Evolutionary conservation across 2,888 invertebrate species (phyloP), one percentile per base, ranked within the genome.

Genomic region (Hylaea fasciaria): DNA sequence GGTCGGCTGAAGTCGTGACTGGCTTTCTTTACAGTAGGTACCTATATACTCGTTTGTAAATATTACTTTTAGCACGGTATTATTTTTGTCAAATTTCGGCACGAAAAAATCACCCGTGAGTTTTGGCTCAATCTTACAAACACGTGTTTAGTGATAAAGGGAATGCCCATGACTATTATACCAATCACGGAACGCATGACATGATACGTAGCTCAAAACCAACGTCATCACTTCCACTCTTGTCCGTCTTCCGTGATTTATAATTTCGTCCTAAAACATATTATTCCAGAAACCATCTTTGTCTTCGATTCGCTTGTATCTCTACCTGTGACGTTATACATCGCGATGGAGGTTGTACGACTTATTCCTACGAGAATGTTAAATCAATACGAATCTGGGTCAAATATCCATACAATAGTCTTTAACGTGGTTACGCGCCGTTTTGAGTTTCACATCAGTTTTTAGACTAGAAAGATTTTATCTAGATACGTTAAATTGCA

Each of bases 381-480:
- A 40, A 41, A 50, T 50, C 50, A 40, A 50, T 50, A 50, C 39
- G 12, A 40, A 50, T 14, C 40, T 29, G 14, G 50, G 50, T 52
- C 22, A 52, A 52, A 44, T 45, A 52, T 44, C 35, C 52, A 44
- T 32, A 43, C 43, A 52, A 51, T 51, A n/a, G 16, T 51, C 50
- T 22, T n/a, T 37, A 48, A 37, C 13, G 44, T 52, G 43, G 51
- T 44, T 48, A 55, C 48, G 45, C 14, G 13, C 48, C n/a, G 35
- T 52, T 51, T 47, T 17, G 29, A 50, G 48, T 55, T 65, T 64
- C 62, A 59, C 68, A 64, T 59, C 49, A 50, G 64, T 69, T 71
- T 70, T 70, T 70, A 65, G 67, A 63, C 45, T 62, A 66, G 65
- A 68, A 68, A 68, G 68, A 68, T 72, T 56, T 61, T 54, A 69